phyloP scores from a whole-genome alignment of 2,113 vertebrate species.

The Microtus montanus region DNA sequence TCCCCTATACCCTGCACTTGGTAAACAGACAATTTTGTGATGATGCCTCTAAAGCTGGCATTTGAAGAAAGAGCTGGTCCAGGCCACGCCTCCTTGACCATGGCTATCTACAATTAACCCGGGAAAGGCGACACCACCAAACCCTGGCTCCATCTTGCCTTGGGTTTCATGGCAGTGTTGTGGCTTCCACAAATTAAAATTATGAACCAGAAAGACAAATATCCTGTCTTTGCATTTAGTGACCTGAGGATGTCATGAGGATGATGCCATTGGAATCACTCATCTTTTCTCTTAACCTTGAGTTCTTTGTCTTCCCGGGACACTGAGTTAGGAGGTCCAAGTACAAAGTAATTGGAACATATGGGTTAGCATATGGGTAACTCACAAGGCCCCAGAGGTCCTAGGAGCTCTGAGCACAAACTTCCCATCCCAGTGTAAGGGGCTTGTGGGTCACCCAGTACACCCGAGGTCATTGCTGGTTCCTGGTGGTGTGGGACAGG shows the following conservation, averaged over 20 bases:
- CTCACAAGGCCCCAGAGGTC: accelerated
- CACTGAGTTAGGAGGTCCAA: neutral
- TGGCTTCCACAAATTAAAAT: neutral
- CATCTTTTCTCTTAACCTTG: neutral
- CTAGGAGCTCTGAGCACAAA: neutral
- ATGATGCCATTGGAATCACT: neutral
- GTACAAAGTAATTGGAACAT: accelerated
- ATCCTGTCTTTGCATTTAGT: neutral
- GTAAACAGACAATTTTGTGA: neutral
- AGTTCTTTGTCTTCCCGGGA: neutral
- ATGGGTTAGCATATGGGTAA: neutral
- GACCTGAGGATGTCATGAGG: neutral
- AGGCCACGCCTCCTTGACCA: neutral
- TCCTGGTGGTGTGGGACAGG: accelerated
- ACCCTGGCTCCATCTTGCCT: neutral
- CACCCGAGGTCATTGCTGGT: neutral
- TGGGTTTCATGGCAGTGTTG: accelerated
- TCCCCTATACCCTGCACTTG: neutral
- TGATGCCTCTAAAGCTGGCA: neutral
- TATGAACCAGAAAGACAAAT: neutral
- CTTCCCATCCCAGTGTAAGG: neutral
- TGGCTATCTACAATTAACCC: no score
- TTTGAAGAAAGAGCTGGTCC: neutral
- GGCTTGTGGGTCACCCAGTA: neutral
- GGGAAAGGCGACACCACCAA: no score